Evolutionary conservation across 2,888 invertebrate genomes (phyloP).

Genomic region (Nomada goodeniana): DNA sequence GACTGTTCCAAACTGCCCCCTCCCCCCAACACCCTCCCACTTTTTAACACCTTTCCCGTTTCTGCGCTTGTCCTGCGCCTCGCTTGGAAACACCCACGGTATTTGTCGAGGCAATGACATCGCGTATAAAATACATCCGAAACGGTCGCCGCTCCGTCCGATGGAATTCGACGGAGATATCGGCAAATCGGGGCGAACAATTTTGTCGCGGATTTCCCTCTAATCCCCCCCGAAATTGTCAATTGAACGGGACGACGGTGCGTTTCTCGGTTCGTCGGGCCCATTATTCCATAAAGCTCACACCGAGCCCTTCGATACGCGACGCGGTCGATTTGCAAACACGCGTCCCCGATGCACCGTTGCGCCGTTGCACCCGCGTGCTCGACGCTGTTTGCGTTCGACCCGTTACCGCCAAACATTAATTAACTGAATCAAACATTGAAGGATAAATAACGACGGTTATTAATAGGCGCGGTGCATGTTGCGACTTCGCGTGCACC

Average conservation of each 20-base stretch:
- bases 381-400: conserved; percentile 23
- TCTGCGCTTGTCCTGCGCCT: not conserved
- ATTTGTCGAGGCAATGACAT: not conserved
- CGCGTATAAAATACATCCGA: not conserved
- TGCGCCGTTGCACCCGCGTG: not conserved
- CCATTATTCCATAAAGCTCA: conserved; percentile 41
- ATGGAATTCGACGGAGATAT: conserved; percentile 2
- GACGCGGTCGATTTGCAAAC: conserved; percentile 31
- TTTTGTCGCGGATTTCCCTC: conserved; percentile 18
- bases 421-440: conserved; percentile 52
- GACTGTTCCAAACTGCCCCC: conserved; percentile 25
- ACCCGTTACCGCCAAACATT: conserved; percentile 36
- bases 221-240: conserved; percentile 38
- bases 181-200: no score
- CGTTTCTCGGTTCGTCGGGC: conserved; percentile 32
- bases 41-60: not conserved
- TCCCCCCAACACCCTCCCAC: not conserved
- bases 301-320: conserved; percentile 24
- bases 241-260: conserved; percentile 18
- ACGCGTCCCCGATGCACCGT: conserved; percentile 10
- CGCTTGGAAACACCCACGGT: not conserved
- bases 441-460: conserved; percentile 45
- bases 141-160: not conserved
- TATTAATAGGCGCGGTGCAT: conserved; percentile 40
- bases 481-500: not conserved